Base-by-base conservation (phyloP, 2,797 vertebrate genomes). In the Mus caroli region DNA sequence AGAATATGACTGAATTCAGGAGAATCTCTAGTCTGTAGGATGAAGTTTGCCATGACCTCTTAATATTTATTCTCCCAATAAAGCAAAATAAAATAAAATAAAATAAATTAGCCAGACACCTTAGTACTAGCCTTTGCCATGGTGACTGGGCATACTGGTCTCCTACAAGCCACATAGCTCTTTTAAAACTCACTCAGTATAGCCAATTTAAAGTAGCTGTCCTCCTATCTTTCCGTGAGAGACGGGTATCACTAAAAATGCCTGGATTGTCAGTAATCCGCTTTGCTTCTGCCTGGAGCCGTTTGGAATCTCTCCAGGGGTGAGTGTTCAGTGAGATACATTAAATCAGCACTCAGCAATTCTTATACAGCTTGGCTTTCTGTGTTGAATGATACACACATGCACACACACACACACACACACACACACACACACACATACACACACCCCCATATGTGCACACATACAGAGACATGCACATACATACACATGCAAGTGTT, bases 311-410 rank as follows among this genome's bases (percentile, higher is more conserved):
- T 94, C n/a, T 15, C 64, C 75, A 46, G 80, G 93, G 86, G 76
- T 50, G 0, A 3, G 13, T 83, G 75, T 56, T 92, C 94, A 69
- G 91, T 69, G 75, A 82, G 64, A 79, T 95, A 92, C 1, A 0
- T 91, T 92, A 73, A 93, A 88, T 73, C 3, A 62, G 85, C 77
- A 19, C 86, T 80, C 62, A 75, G 95, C 76, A n/a, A 54, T 37
- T 46, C 83, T 89, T 96, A 82, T 76, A 34, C 24, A 37, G 56
- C 84, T 71, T 80, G 88, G 46, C 90, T 94, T 95, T 87, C 97
- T 94, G 19, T 82, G 83, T 96, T 88, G 92, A 88, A 90, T 88
- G 3, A 24, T 14, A 6, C 6, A 28, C 11, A 37, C 6, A 4
- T 37, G 28, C 2, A 3, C 24, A 17, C 4, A 40, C 14, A 5